Evolutionary conservation across 2,888 invertebrate genomes (phyloP).

Genomic region (Lepetodrilus schrolli): DNA sequence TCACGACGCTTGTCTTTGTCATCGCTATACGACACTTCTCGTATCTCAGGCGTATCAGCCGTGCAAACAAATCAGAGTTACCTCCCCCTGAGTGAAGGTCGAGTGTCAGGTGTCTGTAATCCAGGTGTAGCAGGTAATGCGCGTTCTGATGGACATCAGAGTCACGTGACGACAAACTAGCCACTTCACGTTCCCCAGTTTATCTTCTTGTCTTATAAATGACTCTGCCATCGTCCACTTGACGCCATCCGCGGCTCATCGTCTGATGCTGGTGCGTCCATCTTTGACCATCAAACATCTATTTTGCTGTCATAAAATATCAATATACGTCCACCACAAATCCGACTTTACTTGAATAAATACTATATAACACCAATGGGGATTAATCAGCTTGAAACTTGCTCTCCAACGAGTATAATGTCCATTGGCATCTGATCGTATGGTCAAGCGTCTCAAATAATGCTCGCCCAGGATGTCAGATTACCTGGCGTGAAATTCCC

Average conservation of each 20-base stretch:
- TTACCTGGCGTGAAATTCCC: background rate
- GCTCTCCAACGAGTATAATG: too few species aligned
- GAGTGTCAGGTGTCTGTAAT: background rate
- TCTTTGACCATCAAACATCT: background rate
- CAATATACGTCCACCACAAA: background rate
- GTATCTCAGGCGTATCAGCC: background rate
- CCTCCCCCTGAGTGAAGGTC: background rate
- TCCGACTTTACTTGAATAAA: background rate
- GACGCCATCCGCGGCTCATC: conserved; percentile 18
- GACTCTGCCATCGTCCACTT: conserved; percentile 13
- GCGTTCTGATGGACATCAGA: background rate
- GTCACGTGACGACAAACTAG: background rate
- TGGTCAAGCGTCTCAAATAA: too few species aligned
- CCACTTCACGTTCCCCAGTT: conserved; percentile 9
- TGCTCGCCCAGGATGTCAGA: background rate
- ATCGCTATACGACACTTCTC: too few species aligned
- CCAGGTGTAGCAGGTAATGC: background rate
- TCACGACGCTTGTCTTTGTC: too few species aligned
- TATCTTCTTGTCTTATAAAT: conserved; percentile 18
- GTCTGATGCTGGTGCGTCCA: background rate
- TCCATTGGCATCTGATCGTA: too few species aligned
- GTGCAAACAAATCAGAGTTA: background rate
- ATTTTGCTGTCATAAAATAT: background rate
- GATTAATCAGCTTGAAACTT: too few species aligned
- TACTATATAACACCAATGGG: too few species aligned